phyloP scores from a whole-genome alignment of 2,888 invertebrate genomes.

The Melolontha melolontha region DNA sequence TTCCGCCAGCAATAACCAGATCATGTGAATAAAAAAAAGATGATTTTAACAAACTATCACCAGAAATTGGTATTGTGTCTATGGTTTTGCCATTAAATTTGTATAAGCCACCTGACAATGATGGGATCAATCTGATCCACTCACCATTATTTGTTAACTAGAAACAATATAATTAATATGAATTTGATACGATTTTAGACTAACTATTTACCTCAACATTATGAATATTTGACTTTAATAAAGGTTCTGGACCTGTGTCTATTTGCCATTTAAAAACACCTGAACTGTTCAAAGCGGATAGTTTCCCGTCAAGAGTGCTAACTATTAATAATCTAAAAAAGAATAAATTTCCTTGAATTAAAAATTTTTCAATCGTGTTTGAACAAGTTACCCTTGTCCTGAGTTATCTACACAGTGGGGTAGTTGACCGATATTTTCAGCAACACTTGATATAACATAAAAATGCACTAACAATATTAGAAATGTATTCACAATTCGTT shows the following conservation, averaged over 20 bases:
- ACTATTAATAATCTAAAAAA: slow-evolving; percentile 79
- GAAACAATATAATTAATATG: slow-evolving; percentile 11
- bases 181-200: no score
- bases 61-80: slow-evolving; percentile 87
- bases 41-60: slow-evolving; percentile 87
- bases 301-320: slow-evolving; percentile 90
- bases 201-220: slow-evolving; percentile 77
- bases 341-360: not conserved
- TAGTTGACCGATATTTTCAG: slow-evolving; percentile 45
- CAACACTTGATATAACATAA: slow-evolving; percentile 32
- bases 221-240: slow-evolving; percentile 91
- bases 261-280: slow-evolving; percentile 84
- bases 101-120: slow-evolving; percentile 90
- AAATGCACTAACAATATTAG: slow-evolving; percentile 29
- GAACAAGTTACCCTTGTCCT: slow-evolving; percentile 45
- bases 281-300: slow-evolving; percentile 83
- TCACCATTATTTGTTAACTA: slow-evolving; percentile 84
- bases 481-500: slow-evolving; percentile 3
- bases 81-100: slow-evolving; percentile 91
- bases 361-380: slow-evolving; percentile 17
- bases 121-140: slow-evolving; percentile 91
- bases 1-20: slow-evolving; percentile 88
- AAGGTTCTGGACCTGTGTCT: slow-evolving; percentile 78
- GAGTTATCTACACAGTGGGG: slow-evolving; percentile 47
- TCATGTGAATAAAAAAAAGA: slow-evolving; percentile 90